Percentiles rank a stretch among this genome's conserved stretches.
These are phyloP conservation scores for Phylloscopus trochiloides DNA, from an alignment of 2,113 vertebrate species.

Conservation along the genomic window DNA sequence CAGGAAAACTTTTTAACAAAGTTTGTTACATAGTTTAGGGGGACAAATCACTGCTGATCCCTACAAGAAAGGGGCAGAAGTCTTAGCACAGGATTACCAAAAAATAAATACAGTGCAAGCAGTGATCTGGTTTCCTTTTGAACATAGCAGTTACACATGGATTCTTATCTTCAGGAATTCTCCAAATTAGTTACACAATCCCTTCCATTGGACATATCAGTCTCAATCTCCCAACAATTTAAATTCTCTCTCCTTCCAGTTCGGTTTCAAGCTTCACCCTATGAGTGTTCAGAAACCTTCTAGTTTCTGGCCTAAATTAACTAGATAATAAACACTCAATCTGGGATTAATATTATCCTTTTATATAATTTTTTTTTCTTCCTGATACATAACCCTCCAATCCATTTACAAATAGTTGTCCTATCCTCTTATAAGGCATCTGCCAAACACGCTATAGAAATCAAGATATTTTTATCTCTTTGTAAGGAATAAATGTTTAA, in stretches of 20 bases:
- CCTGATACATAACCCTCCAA: background rate
- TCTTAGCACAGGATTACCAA: conserved; percentile 19
- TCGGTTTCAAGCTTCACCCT: background rate
- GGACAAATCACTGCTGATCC: background rate
- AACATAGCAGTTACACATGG: conserved; percentile 2
- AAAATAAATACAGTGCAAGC: conserved; percentile 34
- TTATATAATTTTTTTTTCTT: background rate
- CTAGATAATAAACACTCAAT: background rate
- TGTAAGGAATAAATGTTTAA: background rate
- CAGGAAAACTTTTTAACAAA: background rate
- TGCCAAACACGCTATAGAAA: background rate
- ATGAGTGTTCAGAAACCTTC: background rate
- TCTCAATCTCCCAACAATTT: background rate
- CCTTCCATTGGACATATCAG: background rate
- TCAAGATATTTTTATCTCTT: background rate
- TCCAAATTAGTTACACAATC: conserved; percentile 36
- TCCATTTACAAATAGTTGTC: background rate
- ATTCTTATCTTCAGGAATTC: conserved; percentile 46
- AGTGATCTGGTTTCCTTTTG: conserved; percentile 36
- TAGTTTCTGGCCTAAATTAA: background rate
- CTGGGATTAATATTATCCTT: background rate
- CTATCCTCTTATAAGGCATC: background rate
- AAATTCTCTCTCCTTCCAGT: background rate
- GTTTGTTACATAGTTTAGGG: background rate
- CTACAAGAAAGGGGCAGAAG: conserved; percentile 8